Evolutionary conservation across 2,113 vertebrate genomes (phyloP).

Genomic region (Strix aluco): DNA sequence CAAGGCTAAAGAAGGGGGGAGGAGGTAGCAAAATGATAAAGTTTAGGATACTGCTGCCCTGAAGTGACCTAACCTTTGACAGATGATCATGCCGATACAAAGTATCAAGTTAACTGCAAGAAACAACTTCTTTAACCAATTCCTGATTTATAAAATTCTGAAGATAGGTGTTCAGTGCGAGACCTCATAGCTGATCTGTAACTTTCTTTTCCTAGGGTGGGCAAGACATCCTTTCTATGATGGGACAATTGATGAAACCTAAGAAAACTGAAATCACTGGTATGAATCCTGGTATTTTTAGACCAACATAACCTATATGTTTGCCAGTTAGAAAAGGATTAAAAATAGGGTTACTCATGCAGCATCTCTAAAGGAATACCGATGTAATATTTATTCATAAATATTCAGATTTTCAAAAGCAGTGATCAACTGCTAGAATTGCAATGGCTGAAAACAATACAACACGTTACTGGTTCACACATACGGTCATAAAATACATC

Average conservation of each 20-base stretch:
- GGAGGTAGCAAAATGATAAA: not conserved
- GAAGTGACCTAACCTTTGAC: not conserved
- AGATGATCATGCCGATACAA: not conserved
- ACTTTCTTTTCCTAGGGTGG: slow-evolving; percentile 82
- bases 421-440: not conserved
- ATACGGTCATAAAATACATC: not conserved
- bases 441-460: not conserved
- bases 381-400: not conserved
- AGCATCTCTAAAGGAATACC: not conserved
- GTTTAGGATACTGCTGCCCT: not conserved
- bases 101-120: not conserved
- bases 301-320: not conserved
- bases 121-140: not conserved
- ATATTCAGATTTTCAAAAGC: not conserved
- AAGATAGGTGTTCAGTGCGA: not conserved
- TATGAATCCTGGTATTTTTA: slow-evolving; percentile 45
- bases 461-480: not conserved
- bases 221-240: slow-evolving; percentile 98
- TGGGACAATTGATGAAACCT: slow-evolving; percentile 99
- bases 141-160: not conserved
- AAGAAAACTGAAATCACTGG: slow-evolving; percentile 99
- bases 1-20: not conserved
- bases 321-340: not conserved
- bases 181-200: not conserved
- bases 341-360: not conserved